A percentile compares a stretch with the other conserved stretches of the same genome.
phyloP scores from a whole-genome alignment of 2,113 vertebrate species.

The Bos indicus region DNA sequence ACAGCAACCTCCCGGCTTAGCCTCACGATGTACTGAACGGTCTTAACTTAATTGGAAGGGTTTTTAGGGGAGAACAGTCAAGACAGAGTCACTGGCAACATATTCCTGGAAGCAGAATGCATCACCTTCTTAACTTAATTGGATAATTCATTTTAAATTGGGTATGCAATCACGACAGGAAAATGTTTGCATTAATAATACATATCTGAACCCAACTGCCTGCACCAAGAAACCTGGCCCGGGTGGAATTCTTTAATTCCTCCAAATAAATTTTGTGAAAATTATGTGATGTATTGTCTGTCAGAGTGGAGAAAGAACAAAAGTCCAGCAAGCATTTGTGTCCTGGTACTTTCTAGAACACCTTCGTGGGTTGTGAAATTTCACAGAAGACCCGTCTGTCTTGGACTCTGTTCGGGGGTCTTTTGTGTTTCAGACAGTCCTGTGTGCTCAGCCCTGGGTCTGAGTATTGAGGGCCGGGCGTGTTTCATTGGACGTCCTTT shows the following conservation, averaged over 20 bases:
- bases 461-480: neutral
- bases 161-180: neutral
- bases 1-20: slow-evolving; percentile 7
- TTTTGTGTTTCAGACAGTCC: neutral
- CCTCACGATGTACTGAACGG: neutral
- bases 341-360: neutral
- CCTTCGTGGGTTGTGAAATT: neutral
- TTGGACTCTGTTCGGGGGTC: neutral
- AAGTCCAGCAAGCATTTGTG: neutral
- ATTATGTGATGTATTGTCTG: neutral
- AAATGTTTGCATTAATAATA: neutral
- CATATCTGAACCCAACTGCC: neutral
- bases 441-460: neutral
- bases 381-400: neutral
- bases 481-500: neutral
- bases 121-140: slow-evolving; percentile 33
- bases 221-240: neutral
- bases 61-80: neutral
- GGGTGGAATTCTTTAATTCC: neutral
- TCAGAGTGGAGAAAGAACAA: neutral
- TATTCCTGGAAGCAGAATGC: neutral
- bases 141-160: slow-evolving; percentile 35
- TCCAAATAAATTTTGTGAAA: neutral
- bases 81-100: neutral
- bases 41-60: slow-evolving; percentile 3